phyloP scores from a whole-genome alignment of 2,888 invertebrate genomes.

The Zootermopsis nevadensis region DNA sequence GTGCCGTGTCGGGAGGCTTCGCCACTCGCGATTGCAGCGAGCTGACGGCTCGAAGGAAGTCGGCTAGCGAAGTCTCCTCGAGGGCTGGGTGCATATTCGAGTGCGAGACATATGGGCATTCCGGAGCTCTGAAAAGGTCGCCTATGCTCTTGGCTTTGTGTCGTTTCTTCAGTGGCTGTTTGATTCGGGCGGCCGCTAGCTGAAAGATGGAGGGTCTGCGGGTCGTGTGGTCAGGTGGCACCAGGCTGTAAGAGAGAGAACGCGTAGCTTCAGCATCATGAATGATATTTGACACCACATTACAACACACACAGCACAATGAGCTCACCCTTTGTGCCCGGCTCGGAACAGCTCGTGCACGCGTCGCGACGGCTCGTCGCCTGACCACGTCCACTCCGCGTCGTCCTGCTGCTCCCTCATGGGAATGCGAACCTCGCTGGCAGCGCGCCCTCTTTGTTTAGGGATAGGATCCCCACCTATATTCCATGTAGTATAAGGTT shows the following conservation, averaged over 20 bases:
- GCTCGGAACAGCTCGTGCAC: constrained; percentile 66
- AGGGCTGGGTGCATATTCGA: constrained; percentile 62
- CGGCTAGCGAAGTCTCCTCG: constrained; percentile 86
- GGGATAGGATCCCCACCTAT: constrained; percentile 59
- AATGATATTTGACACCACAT: too few relatives aligned
- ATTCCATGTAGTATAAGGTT: constrained; percentile 58
- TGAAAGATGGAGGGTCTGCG: constrained; percentile 53
- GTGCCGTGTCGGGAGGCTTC: neutral
- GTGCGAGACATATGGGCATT: neutral
- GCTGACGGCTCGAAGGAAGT: constrained; percentile 81
- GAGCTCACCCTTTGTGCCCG: constrained; percentile 52
- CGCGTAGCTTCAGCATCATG: neutral
- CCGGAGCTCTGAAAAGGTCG: constrained; percentile 9
- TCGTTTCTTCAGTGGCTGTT: constrained; percentile 36
- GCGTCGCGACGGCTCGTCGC: constrained; percentile 71
- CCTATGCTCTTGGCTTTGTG: constrained; percentile 48
- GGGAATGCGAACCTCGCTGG: constrained; percentile 69
- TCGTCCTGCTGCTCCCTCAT: constrained; percentile 60
- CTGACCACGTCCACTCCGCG: constrained; percentile 76
- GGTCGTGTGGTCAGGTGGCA: constrained; percentile 43
- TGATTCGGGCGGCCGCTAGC: constrained; percentile 32
- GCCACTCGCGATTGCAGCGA: constrained; percentile 70
- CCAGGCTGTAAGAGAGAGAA: neutral
- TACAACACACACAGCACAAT: too few relatives aligned
- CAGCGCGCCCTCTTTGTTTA: constrained; percentile 68